phyloP scores from a whole-genome alignment of 2,797 vertebrate species.

The Loris lydekkerianus region DNA sequence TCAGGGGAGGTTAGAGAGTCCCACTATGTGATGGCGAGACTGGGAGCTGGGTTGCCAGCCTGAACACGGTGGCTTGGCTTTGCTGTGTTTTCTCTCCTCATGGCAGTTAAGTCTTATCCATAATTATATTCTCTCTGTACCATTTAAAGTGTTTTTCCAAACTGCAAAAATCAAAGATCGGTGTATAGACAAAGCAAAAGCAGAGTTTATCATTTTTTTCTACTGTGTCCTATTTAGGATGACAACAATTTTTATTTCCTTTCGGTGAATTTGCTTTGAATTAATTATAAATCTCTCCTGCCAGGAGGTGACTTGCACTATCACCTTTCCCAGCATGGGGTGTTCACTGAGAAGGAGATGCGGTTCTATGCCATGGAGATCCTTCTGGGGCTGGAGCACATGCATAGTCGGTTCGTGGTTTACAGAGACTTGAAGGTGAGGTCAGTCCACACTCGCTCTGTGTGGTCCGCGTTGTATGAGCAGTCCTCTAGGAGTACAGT shows the following conservation, averaged over 20 bases:
- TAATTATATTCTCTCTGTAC: neutral
- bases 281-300: constrained; percentile 55
- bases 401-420: constrained; percentile 98
- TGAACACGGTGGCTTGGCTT: too few species aligned
- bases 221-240: accelerated
- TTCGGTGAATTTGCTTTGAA: accelerated
- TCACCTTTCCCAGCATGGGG: constrained; percentile 98
- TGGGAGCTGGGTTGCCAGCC: neutral
- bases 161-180: neutral
- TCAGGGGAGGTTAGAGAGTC: neutral
- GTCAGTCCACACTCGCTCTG: accelerated
- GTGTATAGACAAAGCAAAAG: accelerated
- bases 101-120: neutral
- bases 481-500: accelerated
- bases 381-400: constrained; percentile 98
- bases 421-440: constrained; percentile 98
- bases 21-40: accelerated
- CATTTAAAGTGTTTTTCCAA: neutral
- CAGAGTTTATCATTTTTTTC: neutral
- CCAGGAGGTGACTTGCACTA: constrained; percentile 98
- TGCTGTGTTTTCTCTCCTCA: accelerated
- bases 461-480: accelerated
- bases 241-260: neutral
- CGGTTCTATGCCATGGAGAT: constrained; percentile 98
- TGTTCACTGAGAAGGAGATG: constrained; percentile 99